Evolutionary conservation across 2,888 invertebrate species (phyloP), one percentile per base, ranked within the genome.

Genomic region (Andrena dorsata): DNA sequence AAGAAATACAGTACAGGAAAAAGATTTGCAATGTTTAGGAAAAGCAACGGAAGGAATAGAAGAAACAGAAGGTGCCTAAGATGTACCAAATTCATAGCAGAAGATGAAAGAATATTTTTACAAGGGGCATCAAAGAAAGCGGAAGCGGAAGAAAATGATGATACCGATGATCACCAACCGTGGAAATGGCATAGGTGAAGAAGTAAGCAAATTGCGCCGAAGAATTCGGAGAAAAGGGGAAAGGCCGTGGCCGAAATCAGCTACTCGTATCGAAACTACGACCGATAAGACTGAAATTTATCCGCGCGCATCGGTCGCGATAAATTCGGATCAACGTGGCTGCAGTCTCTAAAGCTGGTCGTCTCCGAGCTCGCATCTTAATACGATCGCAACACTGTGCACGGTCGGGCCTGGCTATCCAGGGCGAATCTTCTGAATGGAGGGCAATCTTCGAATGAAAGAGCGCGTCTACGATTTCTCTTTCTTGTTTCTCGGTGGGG

Each of bases 291-390:
- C 76, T 66, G 23, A 70, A 82, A 82, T 82, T 82, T 82, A 82
- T 82, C 71, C 68, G 23, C 71, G 35, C 28, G 70, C 71, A 86
- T 85, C 75, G 85, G 71, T 85, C 80, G 82, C 86, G 61, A 78
- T 86, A 86, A 86, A 86, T 86, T 85, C 64, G 88, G 86, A 86
- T 86, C 82, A 82, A 78, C 63, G 56, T 51, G 71, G 28, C 64
- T 58, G 70, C 58, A 70, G 70, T 70, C 61, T 26, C 64, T 23
- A 65, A 60, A 73, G 80, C 69, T 60, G 77, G 66, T 49, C 64
- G 71, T 72, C 35, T 64, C 63, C 69, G 49, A 23, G 70, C 70
- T 68, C 82, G 82, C 82, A 76, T 71, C 86, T 86, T 85, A 87
- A 82, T 87, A 87, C 77, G 70, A 85, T 72, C 72, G 76, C 85